A percentile compares a stretch with the other conserved stretches of the same genome.
Conservation (phyloP, 1,140 invertebrate species). For the Campoletis sonorensis region DNA sequence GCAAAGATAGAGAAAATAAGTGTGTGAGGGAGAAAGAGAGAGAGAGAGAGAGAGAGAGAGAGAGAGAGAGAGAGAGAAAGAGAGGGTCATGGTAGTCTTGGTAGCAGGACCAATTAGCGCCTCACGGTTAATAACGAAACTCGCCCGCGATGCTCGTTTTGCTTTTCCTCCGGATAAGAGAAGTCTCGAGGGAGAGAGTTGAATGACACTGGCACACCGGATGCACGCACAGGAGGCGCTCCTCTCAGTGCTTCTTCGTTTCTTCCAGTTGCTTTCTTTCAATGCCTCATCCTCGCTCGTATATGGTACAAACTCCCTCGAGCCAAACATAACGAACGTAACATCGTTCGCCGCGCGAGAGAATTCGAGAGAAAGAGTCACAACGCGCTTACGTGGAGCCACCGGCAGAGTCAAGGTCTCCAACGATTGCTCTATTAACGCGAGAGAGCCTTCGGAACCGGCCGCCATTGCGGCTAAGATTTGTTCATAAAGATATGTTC, state of each 20-base stretch:
- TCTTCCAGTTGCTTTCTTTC: too few species aligned
- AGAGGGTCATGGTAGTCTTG: background rate
- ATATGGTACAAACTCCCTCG: background rate
- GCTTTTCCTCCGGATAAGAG: conserved; percentile 22
- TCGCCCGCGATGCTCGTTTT: conserved; percentile 22
- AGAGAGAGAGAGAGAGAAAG: background rate
- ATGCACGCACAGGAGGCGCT: conserved; percentile 19
- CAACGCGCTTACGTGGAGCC: background rate
- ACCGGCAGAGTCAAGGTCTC: conserved; percentile 34
- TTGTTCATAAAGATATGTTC: background rate
- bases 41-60: background rate
- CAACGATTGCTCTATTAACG: conserved; percentile 37
- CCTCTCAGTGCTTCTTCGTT: background rate
- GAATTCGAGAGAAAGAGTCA: background rate
- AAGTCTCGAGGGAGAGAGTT: conserved; percentile 33
- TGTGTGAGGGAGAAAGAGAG: background rate
- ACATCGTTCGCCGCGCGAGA: background rate
- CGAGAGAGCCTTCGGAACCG: conserved; percentile 29
- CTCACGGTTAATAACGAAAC: conserved; percentile 43
- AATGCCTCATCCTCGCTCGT: too few species aligned
- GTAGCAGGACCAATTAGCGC: conserved; percentile 38
- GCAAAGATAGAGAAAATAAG: conserved; percentile 16
- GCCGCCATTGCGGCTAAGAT: background rate
- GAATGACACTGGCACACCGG: conserved; percentile 34
- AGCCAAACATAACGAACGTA: background rate